phyloP scores from a whole-genome alignment of 2,113 vertebrate species.

The Pongo pygmaeus region DNA sequence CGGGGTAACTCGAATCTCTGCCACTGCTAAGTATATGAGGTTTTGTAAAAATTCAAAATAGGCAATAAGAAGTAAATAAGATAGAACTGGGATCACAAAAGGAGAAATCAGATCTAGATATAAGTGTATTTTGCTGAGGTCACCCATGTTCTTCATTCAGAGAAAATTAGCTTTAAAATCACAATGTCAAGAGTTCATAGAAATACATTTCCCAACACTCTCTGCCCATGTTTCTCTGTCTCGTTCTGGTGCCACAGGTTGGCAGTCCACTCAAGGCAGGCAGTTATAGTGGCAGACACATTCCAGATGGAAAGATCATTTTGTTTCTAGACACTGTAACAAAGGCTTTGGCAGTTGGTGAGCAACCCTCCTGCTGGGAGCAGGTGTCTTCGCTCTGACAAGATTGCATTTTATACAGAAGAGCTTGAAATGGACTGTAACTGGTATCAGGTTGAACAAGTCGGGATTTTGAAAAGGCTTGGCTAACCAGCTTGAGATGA shows the following conservation, averaged over 20 bases:
- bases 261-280: constrained; percentile 38
- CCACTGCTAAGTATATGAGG: neutral
- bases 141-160: neutral
- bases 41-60: neutral
- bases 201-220: neutral
- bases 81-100: neutral
- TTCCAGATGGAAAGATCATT: constrained; percentile 85
- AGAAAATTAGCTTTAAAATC: constrained; percentile 66
- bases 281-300: constrained; percentile 75
- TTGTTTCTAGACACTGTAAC: constrained; percentile 81
- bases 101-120: neutral
- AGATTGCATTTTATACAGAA: constrained; percentile 81
- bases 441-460: constrained; percentile 79
- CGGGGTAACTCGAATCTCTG: too few species aligned
- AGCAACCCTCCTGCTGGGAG: constrained; percentile 81
- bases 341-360: constrained; percentile 84
- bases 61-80: neutral
- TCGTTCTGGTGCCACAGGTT: constrained; percentile 57
- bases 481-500: constrained; percentile 77
- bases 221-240: constrained; percentile 11
- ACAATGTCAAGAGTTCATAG: constrained; percentile 34
- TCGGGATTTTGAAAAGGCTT: constrained; percentile 77
- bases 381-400: constrained; percentile 86
- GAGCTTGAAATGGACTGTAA: constrained; percentile 78
- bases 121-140: constrained; percentile 33